A percentile compares a stretch with the other conserved stretches of the same genome.
These are phyloP conservation scores for Spisula solida DNA, from an alignment of 2,888 invertebrate species.

Conservation along the genomic window DNA sequence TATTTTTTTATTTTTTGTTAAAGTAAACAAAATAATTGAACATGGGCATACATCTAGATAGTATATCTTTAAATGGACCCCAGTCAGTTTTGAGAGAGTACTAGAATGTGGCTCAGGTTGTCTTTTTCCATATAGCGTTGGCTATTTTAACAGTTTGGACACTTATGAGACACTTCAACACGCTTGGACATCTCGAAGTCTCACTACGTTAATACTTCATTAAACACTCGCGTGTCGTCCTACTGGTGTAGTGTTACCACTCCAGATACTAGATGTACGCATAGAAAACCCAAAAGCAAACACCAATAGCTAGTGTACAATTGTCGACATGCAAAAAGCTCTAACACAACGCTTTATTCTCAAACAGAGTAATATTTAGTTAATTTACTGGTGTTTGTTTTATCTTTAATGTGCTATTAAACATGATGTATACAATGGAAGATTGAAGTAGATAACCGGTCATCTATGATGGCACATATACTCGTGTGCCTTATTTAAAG, in stretches of 20 bases:
- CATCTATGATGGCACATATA: neutral
- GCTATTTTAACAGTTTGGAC: neutral
- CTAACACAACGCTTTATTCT: neutral
- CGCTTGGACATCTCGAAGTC: neutral
- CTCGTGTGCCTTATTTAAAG: neutral
- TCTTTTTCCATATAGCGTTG: neutral
- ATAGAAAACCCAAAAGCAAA: constrained; percentile 17
- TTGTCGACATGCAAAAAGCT: constrained; percentile 11
- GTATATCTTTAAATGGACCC: no score
- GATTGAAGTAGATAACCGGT: neutral
- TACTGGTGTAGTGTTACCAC: constrained; percentile 2
- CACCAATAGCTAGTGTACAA: neutral
- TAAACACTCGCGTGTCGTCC: constrained; percentile 19
- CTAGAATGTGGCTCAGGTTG: no score
- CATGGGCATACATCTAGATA: no score
- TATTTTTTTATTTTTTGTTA: no score
- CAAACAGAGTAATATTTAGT: constrained; percentile 35
- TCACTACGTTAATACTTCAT: neutral
- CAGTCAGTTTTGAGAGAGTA: no score
- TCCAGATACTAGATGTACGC: neutral
- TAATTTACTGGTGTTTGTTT: neutral
- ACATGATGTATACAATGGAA: constrained; percentile 2
- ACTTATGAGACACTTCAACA: neutral
- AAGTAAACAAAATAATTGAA: no score
- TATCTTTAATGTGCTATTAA: neutral